These are phyloP conservation scores for Acromyrmex echinatior DNA, from an alignment of 1,140 invertebrate genomes.

Conservation along the genomic window DNA sequence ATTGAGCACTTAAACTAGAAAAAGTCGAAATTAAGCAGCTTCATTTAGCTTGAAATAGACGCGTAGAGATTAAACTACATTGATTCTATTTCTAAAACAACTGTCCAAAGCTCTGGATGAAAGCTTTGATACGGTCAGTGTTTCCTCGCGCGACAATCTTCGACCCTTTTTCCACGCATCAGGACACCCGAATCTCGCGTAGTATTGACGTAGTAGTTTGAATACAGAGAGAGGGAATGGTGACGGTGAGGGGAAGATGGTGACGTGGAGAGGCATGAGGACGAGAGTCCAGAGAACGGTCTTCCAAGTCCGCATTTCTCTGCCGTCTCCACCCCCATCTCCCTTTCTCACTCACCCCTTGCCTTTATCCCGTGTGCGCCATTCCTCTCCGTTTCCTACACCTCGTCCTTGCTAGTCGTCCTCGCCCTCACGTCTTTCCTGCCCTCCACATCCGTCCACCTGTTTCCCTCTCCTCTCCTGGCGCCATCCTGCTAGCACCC, in stretches of 20 bases:
- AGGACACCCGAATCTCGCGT: constrained; percentile 68
- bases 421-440: constrained; percentile 56
- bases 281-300: constrained; percentile 71
- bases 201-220: constrained; percentile 81
- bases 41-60: neutral
- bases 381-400: constrained; percentile 61
- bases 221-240: constrained; percentile 67
- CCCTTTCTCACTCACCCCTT: constrained; percentile 55
- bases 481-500: constrained; percentile 69
- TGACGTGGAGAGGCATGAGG: constrained; percentile 38
- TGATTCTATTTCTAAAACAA: constrained; percentile 39
- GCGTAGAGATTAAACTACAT: neutral
- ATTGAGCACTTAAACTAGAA: neutral
- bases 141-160: constrained; percentile 35
- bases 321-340: constrained; percentile 48
- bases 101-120: neutral
- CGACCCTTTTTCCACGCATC: constrained; percentile 42
- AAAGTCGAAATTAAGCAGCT: neutral
- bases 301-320: constrained; percentile 75
- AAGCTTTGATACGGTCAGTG: neutral
- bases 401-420: constrained; percentile 58
- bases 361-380: constrained; percentile 39
- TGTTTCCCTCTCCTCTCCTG: constrained; percentile 67
- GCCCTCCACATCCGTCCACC: constrained; percentile 65
- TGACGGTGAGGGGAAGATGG: constrained; percentile 12